Conservation (phyloP, 2,797 vertebrate genomes). For the Ibycter americanus region DNA sequence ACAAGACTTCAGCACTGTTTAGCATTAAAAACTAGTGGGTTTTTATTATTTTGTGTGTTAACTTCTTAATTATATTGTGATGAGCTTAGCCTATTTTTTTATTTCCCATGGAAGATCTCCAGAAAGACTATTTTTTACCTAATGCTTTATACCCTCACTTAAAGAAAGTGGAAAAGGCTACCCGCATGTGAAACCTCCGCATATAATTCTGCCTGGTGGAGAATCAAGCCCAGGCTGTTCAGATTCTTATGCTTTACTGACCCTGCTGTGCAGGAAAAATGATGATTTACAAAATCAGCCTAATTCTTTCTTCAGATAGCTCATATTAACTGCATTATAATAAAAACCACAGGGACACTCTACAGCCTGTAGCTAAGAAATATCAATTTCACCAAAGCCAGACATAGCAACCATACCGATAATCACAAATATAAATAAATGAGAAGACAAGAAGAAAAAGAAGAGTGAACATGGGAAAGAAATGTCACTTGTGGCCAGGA, state of each 20-base stretch:
- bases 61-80: background rate
- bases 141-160: background rate
- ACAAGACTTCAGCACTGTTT: background rate
- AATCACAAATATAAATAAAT: conserved; percentile 49
- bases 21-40: background rate
- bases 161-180: background rate
- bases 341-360: conserved; percentile 22
- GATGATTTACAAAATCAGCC: conserved; percentile 12
- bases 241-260: background rate
- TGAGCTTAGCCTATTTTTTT: background rate
- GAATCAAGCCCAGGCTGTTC: background rate
- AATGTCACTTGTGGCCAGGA: background rate
- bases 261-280: background rate
- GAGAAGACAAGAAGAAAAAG: background rate
- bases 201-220: background rate
- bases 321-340: conserved; percentile 22
- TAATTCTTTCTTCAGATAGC: conserved; percentile 25
- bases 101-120: background rate
- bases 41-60: background rate
- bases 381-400: conserved; percentile 24
- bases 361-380: background rate
- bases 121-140: background rate
- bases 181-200: background rate
- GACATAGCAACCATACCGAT: background rate
- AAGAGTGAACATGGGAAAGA: background rate